phyloP scores from a whole-genome alignment of 2,113 vertebrate genomes.

The Melospiza georgiana region DNA sequence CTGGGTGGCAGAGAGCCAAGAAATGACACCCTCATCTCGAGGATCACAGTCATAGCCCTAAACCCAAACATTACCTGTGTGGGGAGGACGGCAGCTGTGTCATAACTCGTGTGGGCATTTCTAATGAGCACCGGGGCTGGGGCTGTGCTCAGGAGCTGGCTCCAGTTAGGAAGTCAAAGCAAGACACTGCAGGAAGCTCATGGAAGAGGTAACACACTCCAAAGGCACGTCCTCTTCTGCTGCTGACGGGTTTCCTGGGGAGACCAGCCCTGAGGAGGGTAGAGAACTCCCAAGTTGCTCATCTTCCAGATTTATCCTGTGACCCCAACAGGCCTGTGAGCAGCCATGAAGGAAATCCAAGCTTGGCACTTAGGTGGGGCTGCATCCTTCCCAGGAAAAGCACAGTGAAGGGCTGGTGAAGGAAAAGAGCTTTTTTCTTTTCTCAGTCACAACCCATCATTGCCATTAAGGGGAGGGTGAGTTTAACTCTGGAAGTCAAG shows the following conservation, averaged over 20 bases:
- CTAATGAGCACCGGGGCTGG: background rate
- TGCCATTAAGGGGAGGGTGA: background rate
- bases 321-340: background rate
- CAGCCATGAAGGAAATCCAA: background rate
- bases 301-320: background rate
- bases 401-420: background rate
- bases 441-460: background rate
- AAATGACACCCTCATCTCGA: slow-evolving; percentile 22
- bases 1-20: slow-evolving; percentile 51
- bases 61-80: background rate
- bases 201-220: background rate
- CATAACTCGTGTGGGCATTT: slow-evolving; percentile 3
- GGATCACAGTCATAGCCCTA: background rate
- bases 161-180: background rate
- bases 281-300: background rate
- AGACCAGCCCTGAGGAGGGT: background rate
- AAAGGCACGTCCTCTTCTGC: background rate
- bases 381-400: background rate
- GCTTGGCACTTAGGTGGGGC: background rate
- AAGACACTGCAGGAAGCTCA: background rate
- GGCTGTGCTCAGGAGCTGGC: background rate
- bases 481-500: background rate
- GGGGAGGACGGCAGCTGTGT: background rate
- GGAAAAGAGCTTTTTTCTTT: background rate
- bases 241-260: slow-evolving; percentile 26